Evolutionary conservation across 2,888 invertebrate genomes (phyloP).

Genomic region (Neoitamus cyanurus): DNA sequence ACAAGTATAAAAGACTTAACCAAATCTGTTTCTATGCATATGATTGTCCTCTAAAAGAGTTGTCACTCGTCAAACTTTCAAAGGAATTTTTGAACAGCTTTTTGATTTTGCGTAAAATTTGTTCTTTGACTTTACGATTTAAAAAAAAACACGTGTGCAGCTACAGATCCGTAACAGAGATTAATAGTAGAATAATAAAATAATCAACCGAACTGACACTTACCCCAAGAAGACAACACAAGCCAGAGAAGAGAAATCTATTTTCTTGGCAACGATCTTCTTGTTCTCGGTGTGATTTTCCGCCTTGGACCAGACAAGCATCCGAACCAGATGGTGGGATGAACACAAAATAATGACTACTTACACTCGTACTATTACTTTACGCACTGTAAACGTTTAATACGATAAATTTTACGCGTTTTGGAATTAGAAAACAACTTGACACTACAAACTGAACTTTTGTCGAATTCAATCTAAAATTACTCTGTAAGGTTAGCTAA

Average conservation of each 20-base stretch:
- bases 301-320: background rate
- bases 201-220: background rate
- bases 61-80: background rate
- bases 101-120: background rate
- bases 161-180: background rate
- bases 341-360: background rate
- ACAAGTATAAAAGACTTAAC: background rate
- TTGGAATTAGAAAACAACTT: background rate
- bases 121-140: background rate
- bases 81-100: background rate
- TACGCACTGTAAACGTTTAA: background rate
- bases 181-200: background rate
- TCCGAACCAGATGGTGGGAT: background rate
- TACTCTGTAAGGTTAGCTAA: constrained; percentile 30
- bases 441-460: background rate
- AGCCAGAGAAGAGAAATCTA: background rate
- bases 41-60: background rate
- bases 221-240: background rate
- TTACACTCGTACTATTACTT: too few species aligned
- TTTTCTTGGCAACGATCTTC: background rate
- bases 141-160: background rate
- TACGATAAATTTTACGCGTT: background rate
- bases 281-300: background rate
- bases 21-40: too few species aligned
- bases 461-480: constrained; percentile 16